Percentiles rank a stretch among this genome's conserved stretches.
These are phyloP conservation scores for Ceramica pisi DNA, from an alignment of 2,888 invertebrate genomes.

Conservation along the genomic window DNA sequence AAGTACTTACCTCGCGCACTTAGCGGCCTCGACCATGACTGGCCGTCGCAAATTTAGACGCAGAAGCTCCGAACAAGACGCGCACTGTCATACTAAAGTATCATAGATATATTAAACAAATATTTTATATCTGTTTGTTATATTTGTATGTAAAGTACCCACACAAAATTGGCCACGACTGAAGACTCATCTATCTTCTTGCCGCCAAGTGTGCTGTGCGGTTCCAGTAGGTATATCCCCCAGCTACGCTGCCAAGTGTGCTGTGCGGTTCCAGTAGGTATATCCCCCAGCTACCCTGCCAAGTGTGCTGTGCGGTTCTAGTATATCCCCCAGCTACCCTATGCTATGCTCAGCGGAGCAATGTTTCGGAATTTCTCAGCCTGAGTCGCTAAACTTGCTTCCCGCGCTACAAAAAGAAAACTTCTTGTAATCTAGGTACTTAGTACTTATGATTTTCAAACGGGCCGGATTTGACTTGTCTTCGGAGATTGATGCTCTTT, in stretches of 20 bases:
- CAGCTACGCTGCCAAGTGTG: not conserved
- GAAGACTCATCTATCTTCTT: no score
- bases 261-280: not conserved
- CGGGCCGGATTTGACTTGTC: no score
- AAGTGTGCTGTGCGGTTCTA: not conserved
- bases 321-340: not conserved
- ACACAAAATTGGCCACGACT: not conserved
- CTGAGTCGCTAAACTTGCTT: not conserved
- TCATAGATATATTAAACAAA: no score
- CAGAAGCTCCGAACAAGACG: not conserved
- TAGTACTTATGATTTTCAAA: no score
- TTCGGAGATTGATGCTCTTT: no score
- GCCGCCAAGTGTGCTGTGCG: not conserved
- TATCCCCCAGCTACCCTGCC: no score
- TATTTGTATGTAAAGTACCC: no score
- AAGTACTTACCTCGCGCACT: slow-evolving; percentile 24
- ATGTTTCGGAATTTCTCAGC: no score
- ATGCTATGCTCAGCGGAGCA: not conserved
- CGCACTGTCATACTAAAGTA: not conserved
- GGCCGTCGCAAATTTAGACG: not conserved
- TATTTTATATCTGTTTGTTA: no score
- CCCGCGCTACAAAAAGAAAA: not conserved
- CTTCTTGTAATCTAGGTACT: not conserved
- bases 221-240: no score
- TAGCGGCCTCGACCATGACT: not conserved